Conservation (phyloP, 2,113 vertebrate genomes). For the Toxotes jaculatrix region DNA sequence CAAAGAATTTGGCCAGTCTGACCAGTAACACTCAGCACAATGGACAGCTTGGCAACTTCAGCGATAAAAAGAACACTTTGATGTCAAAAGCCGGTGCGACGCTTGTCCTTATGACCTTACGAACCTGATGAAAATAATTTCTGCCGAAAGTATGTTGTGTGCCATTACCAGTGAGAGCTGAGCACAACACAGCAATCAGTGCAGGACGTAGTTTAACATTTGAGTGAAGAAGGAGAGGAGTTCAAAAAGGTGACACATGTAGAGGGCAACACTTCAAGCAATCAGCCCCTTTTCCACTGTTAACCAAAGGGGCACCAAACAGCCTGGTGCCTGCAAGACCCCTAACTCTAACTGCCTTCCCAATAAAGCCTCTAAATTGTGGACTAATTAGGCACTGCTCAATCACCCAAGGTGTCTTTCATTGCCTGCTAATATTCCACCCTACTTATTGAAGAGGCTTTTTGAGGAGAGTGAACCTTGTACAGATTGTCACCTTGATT, state of each 20-base stretch:
- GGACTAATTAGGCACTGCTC: conserved; percentile 66
- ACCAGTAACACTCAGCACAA: background rate
- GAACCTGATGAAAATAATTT: conserved; percentile 16
- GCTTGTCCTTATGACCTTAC: conserved; percentile 11
- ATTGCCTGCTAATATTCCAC: conserved; percentile 29
- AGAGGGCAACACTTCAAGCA: conserved; percentile 44
- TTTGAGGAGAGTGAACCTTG: conserved; percentile 47
- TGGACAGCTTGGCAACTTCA: no score
- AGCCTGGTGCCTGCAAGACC: background rate
- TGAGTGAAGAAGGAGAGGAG: conserved; percentile 24
- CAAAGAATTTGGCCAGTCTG: background rate
- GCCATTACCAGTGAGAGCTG: conserved; percentile 7
- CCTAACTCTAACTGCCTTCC: conserved; percentile 54
- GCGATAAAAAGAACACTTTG: background rate
- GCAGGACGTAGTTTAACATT: conserved; percentile 29
- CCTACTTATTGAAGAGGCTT: conserved; percentile 45
- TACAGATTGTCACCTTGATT: conserved; percentile 67
- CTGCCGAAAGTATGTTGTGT: no score
- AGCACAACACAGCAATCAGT: conserved; percentile 52
- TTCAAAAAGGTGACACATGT: conserved; percentile 23
- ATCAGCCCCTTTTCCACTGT: conserved; percentile 47
- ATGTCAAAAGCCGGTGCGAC: background rate
- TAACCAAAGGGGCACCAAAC: conserved; percentile 29
- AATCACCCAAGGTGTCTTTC: conserved; percentile 70
- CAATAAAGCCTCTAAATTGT: conserved; percentile 53